These are phyloP conservation scores for Xestobium rufovillosum DNA, from an alignment of 2,888 invertebrate species.

Conservation along the genomic window DNA sequence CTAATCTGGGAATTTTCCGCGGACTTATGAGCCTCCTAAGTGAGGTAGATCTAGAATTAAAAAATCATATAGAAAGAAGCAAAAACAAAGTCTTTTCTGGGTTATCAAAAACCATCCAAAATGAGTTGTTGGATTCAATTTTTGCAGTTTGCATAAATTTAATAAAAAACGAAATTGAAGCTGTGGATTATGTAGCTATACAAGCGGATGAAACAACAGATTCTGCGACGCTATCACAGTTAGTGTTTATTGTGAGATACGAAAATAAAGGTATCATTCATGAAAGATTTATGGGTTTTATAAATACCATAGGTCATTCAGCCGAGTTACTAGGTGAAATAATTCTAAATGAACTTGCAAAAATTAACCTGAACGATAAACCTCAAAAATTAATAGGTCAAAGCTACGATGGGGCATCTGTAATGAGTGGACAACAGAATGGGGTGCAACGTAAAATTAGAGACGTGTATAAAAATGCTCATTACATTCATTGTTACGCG, in stretches of 20 bases:
- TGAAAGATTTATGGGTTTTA: conserved; percentile 25
- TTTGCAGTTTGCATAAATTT: conserved; percentile 21
- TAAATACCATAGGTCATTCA: too few relatives aligned
- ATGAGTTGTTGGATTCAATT: conserved; percentile 28
- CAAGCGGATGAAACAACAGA: conserved; percentile 23
- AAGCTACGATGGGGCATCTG: conserved; percentile 26
- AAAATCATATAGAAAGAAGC: too few relatives aligned
- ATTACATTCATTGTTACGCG: too few relatives aligned
- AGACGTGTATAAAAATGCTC: too few relatives aligned
- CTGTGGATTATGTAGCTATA: conserved; percentile 19
- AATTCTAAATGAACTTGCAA: too few relatives aligned
- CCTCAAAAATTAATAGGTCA: conserved; percentile 25
- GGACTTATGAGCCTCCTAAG: conserved; percentile 25
- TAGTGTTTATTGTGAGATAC: conserved; percentile 25
- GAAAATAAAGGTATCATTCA: conserved; percentile 17
- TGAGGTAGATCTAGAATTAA: conserved; percentile 19
- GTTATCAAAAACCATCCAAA: conserved; percentile 25
- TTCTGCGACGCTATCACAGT: conserved; percentile 17
- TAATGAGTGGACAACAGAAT: too few relatives aligned
- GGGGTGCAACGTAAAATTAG: too few relatives aligned
- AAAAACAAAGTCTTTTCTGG: conserved; percentile 26
- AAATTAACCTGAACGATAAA: not conserved
- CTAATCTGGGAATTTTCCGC: conserved; percentile 23
- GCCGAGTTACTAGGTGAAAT: too few relatives aligned
- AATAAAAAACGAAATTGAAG: conserved; percentile 21